phyloP scores from a whole-genome alignment of 2,888 invertebrate species.

The Mongoloraphidia duomilia region DNA sequence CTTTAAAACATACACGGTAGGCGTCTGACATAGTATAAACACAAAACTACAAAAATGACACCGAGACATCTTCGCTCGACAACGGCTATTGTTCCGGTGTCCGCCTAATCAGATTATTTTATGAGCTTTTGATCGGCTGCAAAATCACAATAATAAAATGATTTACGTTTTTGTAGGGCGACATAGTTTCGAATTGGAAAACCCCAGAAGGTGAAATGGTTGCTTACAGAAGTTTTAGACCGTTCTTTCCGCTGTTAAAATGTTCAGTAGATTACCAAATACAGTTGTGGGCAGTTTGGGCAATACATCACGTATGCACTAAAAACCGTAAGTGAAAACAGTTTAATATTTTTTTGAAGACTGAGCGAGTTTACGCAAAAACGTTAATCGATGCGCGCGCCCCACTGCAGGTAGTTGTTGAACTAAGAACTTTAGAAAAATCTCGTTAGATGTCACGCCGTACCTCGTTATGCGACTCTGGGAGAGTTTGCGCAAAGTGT shows the following conservation, averaged over 20 bases:
- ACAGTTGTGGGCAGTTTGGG: conserved; percentile 67
- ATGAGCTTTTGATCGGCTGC: conserved; percentile 14
- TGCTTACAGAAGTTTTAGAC: conserved; percentile 54
- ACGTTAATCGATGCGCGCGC: too few relatives aligned
- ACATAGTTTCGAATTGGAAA: conserved; percentile 47
- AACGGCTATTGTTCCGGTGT: too few relatives aligned
- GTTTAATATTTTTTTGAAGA: conserved; percentile 3
- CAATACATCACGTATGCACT: conserved; percentile 62
- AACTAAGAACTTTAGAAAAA: too few relatives aligned
- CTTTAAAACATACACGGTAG: background rate
- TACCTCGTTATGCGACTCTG: too few relatives aligned
- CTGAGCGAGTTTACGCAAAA: too few relatives aligned
- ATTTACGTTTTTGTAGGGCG: conserved; percentile 25
- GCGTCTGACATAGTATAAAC: too few relatives aligned
- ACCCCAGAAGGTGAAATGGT: conserved; percentile 62
- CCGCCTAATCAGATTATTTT: background rate
- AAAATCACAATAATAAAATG: conserved; percentile 19
- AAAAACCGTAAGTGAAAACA: conserved; percentile 42
- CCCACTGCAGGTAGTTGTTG: too few relatives aligned
- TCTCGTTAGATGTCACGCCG: too few relatives aligned
- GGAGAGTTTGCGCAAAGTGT: too few relatives aligned
- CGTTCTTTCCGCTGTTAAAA: conserved; percentile 50
- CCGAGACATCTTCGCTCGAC: too few relatives aligned
- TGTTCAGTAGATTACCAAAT: conserved; percentile 45
- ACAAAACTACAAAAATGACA: too few relatives aligned